Percentiles rank a stretch among this genome's conserved stretches.
Evolutionary conservation across 2,113 vertebrate species (phyloP).

Genomic region (Acrocephalus arundinaceus): DNA sequence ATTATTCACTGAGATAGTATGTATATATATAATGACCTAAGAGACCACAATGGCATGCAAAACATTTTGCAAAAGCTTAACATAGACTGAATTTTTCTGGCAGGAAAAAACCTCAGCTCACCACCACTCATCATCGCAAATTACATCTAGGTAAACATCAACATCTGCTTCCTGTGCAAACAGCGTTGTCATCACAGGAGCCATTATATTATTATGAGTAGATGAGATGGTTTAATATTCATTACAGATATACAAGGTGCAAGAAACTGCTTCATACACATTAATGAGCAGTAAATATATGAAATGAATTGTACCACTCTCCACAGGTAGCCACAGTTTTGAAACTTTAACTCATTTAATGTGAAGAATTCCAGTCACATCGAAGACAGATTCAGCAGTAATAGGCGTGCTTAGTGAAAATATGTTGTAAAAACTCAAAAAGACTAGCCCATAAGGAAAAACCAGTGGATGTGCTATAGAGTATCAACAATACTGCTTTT

Average conservation of each 20-base stretch:
- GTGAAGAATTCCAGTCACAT: neutral
- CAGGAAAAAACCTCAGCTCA: neutral
- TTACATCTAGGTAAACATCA: slow-evolving; percentile 52
- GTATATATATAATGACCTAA: neutral
- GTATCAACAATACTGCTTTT: neutral
- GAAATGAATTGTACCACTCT: neutral
- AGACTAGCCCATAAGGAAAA: neutral
- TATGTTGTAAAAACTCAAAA: neutral
- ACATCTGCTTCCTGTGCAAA: slow-evolving; percentile 55
- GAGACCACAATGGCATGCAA: neutral
- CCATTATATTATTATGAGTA: slow-evolving; percentile 9
- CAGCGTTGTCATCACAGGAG: slow-evolving; percentile 27
- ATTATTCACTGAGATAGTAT: neutral
- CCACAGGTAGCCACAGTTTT: slow-evolving; percentile 1
- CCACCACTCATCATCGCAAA: slow-evolving; percentile 27
- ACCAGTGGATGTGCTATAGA: neutral
- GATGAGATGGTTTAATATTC: slow-evolving; percentile 27
- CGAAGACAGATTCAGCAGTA: neutral
- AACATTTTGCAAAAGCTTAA: neutral
- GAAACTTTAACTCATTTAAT: neutral
- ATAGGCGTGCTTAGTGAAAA: neutral
- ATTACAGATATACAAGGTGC: neutral
- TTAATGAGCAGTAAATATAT: slow-evolving; percentile 33
- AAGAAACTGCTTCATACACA: neutral
- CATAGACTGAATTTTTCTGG: neutral